Evolutionary conservation across 2,797 vertebrate species (phyloP).

Genomic region (Otolemur crassicaudatus): DNA sequence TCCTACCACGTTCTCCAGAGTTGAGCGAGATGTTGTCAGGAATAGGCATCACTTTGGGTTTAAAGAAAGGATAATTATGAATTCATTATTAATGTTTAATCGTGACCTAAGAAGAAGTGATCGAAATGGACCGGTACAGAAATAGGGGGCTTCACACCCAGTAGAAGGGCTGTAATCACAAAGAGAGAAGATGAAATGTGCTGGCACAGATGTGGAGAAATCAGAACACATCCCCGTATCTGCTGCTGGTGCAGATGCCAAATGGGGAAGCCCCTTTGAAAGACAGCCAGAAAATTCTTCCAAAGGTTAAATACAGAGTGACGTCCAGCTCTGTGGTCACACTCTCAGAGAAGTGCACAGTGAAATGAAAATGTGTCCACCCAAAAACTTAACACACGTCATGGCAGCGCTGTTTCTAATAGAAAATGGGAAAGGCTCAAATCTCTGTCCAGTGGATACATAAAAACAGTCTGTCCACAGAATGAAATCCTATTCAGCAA

Average conservation of each 20-base stretch:
- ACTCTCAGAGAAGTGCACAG: not conserved
- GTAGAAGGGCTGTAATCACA: not conserved
- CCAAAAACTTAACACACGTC: not conserved
- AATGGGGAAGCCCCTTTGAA: not conserved
- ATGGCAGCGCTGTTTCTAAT: not conserved
- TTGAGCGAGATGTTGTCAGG: not conserved
- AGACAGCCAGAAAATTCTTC: not conserved
- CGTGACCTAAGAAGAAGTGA: not conserved
- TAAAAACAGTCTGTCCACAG: not conserved
- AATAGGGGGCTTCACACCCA: not conserved
- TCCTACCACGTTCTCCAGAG: not conserved
- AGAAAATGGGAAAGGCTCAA: not conserved
- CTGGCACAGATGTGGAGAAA: not conserved
- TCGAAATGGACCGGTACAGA: not conserved
- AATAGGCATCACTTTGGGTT: not conserved
- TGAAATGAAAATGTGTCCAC: not conserved
- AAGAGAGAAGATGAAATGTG: not conserved
- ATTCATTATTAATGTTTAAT: not conserved
- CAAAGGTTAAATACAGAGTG: not conserved
- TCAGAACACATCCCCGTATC: not conserved
- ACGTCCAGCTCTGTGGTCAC: not conserved
- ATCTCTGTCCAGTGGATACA: not conserved
- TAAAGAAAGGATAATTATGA: not conserved
- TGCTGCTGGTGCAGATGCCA: not conserved
- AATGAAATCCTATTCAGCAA: not conserved